These are phyloP conservation scores for Anneissia japonica DNA, from an alignment of 35 echinoderm and acorn worm species.

Conservation along the genomic window DNA sequence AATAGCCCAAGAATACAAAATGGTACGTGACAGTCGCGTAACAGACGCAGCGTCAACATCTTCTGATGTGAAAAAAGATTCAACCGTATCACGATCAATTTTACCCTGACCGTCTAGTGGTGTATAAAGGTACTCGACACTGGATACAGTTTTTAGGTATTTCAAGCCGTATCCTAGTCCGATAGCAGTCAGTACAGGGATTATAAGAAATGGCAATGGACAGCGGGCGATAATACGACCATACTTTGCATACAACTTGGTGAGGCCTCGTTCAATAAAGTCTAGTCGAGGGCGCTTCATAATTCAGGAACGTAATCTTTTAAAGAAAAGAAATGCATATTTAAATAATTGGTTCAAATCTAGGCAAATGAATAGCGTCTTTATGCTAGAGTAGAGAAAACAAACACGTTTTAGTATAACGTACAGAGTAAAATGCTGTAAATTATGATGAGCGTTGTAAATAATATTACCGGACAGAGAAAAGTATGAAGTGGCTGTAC, in stretches of 20 bases:
- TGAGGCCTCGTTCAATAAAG: constrained; percentile 67
- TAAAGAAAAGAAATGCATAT: neutral
- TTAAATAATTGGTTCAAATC: too few relatives aligned
- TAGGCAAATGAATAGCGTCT: too few relatives aligned
- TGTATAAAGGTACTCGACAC: constrained; percentile 76
- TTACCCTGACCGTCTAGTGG: constrained; percentile 48
- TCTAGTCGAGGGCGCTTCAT: constrained; percentile 37
- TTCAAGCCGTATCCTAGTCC: constrained; percentile 41
- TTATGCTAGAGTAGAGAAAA: too few relatives aligned
- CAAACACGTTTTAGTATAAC: too few relatives aligned
- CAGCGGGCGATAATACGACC: constrained; percentile 50
- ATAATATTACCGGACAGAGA: too few relatives aligned
- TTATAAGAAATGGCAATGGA: constrained; percentile 57
- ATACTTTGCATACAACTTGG: constrained; percentile 53
- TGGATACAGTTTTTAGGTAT: constrained; percentile 31
- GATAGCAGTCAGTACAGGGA: constrained; percentile 41
- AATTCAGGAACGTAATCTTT: neutral
- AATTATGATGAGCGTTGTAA: too few relatives aligned
- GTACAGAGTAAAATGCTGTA: too few relatives aligned
- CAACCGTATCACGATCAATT: constrained; percentile 40
- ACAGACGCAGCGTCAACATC: constrained; percentile 32
- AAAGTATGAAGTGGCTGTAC: too few relatives aligned
- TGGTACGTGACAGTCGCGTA: neutral
- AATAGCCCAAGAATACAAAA: neutral
- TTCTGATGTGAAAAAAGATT: constrained; percentile 45